Base-by-base conservation (phyloP, 2,113 vertebrate species). In the Planiliza haematocheilus region DNA sequence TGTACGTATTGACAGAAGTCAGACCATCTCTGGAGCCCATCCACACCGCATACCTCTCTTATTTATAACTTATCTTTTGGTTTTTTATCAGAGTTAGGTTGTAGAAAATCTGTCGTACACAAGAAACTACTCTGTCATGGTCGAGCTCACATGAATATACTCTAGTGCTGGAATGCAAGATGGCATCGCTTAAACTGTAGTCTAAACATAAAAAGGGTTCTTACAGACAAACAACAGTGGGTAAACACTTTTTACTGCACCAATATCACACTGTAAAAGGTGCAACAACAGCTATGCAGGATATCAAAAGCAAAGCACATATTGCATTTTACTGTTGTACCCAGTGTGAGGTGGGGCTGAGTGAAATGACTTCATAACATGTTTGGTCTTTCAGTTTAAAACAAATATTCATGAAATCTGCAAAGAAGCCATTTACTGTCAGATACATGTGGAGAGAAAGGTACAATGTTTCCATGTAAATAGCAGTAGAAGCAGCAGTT, bases 41-140 rank as follows among this genome's bases (percentile, higher is more conserved):
- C 11, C 64, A 62, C 42, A 60, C 17, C 13, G 17, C 74, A 86
- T 88, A 85, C 78, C 67, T 76, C 16, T 4, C 42, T 77, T 77
- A 59, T 70, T 77, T 88, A 79, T 52, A 78, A 73, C 46, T 68
- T 38, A n/a, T 80, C 63, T 63, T 10, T 16, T 7, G 48, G 3
- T 55, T 36, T 38, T 43, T 55, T 11, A 64, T 34, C 37, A 60
- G 37, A 50, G 37, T 74, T 64, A 50, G 63, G 34, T 42, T 78
- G 41, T 49, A 13, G 45, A 62, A 17, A 20, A 55, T 65, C 71
- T 74, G 17, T 49, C 30, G 3, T 30, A 30, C 18, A 56, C 45
- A 69, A 20, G 24, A 24, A 56, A 38, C 8, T 34, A 16, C 20
- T 86, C 4, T 62, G 14, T 8, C 45, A 58, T 1, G 42, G 48